Percentiles rank a stretch among this genome's conserved stretches.
Evolutionary conservation across 2,888 invertebrate genomes (phyloP).

Genomic region (Malthinus flaveolus): DNA sequence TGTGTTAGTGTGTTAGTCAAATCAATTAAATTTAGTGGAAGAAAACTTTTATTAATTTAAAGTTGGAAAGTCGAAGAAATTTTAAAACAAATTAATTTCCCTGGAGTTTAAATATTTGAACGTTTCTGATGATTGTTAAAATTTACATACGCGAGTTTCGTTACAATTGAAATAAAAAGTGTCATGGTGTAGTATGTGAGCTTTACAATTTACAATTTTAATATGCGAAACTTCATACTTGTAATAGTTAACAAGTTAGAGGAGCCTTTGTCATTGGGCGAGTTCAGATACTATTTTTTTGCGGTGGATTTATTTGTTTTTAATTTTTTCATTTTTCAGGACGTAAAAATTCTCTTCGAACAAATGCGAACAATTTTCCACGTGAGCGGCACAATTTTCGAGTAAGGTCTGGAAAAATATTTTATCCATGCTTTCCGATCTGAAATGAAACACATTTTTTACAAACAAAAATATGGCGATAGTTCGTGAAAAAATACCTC

Average conservation of each 20-base stretch:
- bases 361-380: conserved; percentile 40
- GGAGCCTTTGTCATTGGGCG: background rate
- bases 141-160: too few species aligned
- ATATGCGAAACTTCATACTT: background rate
- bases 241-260: background rate
- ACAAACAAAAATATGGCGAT: background rate
- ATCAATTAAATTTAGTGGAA: too few species aligned
- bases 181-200: background rate
- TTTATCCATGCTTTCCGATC: conserved; percentile 44
- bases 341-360: background rate
- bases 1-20: too few species aligned
- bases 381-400: conserved; percentile 55
- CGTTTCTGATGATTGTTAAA: too few species aligned
- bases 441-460: conserved; percentile 32
- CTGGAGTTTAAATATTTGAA: too few species aligned
- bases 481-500: conserved; percentile 40
- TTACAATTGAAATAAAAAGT: background rate
- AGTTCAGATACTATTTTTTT: too few species aligned
- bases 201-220: background rate
- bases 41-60: too few species aligned
- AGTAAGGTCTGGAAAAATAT: conserved; percentile 45
- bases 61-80: too few species aligned
- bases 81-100: too few species aligned
- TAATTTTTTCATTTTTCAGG: too few species aligned
- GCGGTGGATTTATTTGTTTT: too few species aligned